phyloP scores from a whole-genome alignment of 2,888 invertebrate species.

The Xanthostigma xanthostigma region DNA sequence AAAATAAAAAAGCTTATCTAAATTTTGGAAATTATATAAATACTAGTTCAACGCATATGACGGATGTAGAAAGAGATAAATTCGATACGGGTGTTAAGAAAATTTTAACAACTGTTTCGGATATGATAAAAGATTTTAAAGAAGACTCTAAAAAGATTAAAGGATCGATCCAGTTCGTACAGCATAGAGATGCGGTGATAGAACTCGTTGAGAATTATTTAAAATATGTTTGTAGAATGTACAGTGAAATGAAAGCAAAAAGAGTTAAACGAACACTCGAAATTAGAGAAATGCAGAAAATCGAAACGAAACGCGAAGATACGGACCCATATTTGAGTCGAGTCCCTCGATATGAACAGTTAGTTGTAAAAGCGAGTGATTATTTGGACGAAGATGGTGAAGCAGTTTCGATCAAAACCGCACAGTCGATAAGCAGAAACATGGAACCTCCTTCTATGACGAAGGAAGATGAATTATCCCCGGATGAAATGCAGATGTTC shows the following conservation, averaged over 20 bases:
- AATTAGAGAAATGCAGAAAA: slow-evolving; percentile 59
- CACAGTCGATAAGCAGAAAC: slow-evolving; percentile 5
- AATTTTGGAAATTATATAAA: slow-evolving; percentile 60
- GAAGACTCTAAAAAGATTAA: slow-evolving; percentile 40
- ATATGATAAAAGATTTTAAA: slow-evolving; percentile 60
- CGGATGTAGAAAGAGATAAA: slow-evolving; percentile 70
- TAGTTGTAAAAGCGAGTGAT: background rate
- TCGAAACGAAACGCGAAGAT: slow-evolving; percentile 33
- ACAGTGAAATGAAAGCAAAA: slow-evolving; percentile 76
- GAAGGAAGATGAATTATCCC: slow-evolving; percentile 49
- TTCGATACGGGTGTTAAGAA: slow-evolving; percentile 75
- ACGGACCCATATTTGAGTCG: slow-evolving; percentile 11
- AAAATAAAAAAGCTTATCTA: slow-evolving; percentile 75
- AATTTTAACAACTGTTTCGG: slow-evolving; percentile 67
- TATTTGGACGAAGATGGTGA: slow-evolving; percentile 10
- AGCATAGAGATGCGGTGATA: slow-evolving; percentile 63
- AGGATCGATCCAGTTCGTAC: slow-evolving; percentile 47
- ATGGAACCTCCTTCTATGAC: slow-evolving; percentile 9
- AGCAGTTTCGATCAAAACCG: slow-evolving; percentile 3
- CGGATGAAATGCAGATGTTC: slow-evolving; percentile 86
- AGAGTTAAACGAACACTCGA: slow-evolving; percentile 75
- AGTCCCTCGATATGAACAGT: background rate
- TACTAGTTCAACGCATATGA: slow-evolving; percentile 52
- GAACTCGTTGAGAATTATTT: slow-evolving; percentile 65
- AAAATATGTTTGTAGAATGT: slow-evolving; percentile 73